These are phyloP conservation scores for Lacanobia wlatinum DNA, from an alignment of 2,888 invertebrate species.

Conservation along the genomic window DNA sequence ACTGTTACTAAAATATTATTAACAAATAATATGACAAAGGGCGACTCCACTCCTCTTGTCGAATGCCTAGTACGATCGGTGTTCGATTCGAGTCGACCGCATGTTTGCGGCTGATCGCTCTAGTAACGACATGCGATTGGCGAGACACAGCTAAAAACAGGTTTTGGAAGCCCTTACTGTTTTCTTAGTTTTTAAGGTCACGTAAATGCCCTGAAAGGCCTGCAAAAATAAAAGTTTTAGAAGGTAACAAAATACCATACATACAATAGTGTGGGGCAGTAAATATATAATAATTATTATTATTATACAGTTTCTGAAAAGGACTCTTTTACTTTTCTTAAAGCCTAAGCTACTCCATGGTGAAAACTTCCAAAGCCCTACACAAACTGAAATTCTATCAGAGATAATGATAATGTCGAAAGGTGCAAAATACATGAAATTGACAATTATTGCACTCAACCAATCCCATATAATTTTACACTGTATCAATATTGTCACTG, in stretches of 20 bases:
- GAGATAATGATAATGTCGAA: too few relatives aligned
- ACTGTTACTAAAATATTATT: background rate
- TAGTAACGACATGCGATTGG: slow-evolving; percentile 57
- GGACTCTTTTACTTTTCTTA: too few relatives aligned
- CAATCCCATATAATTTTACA: too few relatives aligned
- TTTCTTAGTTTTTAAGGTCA: background rate
- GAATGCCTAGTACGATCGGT: slow-evolving; percentile 55
- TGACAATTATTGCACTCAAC: too few relatives aligned
- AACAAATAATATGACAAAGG: background rate
- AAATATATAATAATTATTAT: background rate
- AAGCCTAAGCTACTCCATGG: too few relatives aligned
- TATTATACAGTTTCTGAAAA: background rate
- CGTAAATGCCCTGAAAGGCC: background rate
- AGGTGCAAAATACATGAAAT: too few relatives aligned
- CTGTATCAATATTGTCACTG: too few relatives aligned
- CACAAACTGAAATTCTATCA: too few relatives aligned
- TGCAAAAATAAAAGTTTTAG: background rate
- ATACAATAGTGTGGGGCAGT: too few relatives aligned
- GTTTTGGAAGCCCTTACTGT: slow-evolving; percentile 24
- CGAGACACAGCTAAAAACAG: slow-evolving; percentile 42
- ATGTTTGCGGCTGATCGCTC: slow-evolving; percentile 67
- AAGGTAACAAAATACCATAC: too few relatives aligned
- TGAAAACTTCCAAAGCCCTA: too few relatives aligned
- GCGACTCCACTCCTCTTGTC: slow-evolving; percentile 38
- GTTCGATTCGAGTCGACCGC: slow-evolving; percentile 69